phyloP scores from a whole-genome alignment of 1,140 invertebrate genomes.

The Andrena cerasifolii region DNA sequence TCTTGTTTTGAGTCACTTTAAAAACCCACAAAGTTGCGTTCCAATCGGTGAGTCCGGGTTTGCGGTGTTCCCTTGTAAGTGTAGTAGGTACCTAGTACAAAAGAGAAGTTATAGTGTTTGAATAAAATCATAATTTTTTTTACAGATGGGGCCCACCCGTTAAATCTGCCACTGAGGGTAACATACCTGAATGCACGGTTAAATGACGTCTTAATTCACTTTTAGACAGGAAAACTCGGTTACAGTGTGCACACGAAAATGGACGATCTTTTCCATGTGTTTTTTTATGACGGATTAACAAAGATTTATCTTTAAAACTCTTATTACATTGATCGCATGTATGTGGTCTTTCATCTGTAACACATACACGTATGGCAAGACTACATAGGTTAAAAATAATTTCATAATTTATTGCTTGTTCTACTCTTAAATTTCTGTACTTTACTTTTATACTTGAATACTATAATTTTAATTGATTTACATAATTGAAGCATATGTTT shows the following conservation, averaged over 20 bases:
- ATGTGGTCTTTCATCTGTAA: slow-evolving; percentile 74
- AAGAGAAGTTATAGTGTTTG: too few relatives aligned
- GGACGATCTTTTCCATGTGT: slow-evolving; percentile 78
- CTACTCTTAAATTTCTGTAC: not conserved
- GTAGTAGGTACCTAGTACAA: too few relatives aligned
- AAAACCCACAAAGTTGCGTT: too few relatives aligned
- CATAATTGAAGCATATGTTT: not conserved
- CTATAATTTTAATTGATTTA: not conserved
- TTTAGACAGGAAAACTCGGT: slow-evolving; percentile 76
- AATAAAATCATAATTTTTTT: too few relatives aligned
- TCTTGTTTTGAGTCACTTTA: too few relatives aligned
- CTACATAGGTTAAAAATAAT: not conserved
- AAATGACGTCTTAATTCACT: slow-evolving; percentile 78
- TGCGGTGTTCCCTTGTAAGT: too few relatives aligned
- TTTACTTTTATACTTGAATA: not conserved
- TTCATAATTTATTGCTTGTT: not conserved
- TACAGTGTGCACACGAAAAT: slow-evolving; percentile 76
- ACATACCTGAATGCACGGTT: slow-evolving; percentile 75
- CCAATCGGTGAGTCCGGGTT: too few relatives aligned
- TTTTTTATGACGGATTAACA: slow-evolving; percentile 75
- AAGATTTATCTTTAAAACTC: slow-evolving; percentile 77
- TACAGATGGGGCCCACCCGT: too few relatives aligned
- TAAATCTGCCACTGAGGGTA: too few relatives aligned
- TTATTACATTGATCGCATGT: slow-evolving; percentile 77
- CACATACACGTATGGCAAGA: not conserved